Percentiles rank a stretch among this genome's conserved stretches.
These are phyloP conservation scores for Lucilia sericata DNA, from an alignment of 1,140 invertebrate genomes.

Conservation along the genomic window DNA sequence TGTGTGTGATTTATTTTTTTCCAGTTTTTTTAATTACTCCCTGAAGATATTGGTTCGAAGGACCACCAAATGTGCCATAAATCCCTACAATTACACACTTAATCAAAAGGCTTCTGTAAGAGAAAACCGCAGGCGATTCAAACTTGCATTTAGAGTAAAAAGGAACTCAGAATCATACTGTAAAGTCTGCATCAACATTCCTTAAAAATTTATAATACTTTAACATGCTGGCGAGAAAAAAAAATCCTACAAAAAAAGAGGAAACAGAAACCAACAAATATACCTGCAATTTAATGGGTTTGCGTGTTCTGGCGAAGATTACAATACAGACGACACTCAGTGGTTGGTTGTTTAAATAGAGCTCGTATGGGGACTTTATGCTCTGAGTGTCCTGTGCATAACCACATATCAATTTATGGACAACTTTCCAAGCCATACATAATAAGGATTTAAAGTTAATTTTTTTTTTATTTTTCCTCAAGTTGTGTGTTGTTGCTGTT, in stretches of 20 bases:
- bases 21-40: no score
- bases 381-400: background rate
- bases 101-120: background rate
- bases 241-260: background rate
- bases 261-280: background rate
- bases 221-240: background rate
- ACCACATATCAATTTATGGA: background rate
- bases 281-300: background rate
- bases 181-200: no score
- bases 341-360: background rate
- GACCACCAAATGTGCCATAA: no score
- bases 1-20: no score
- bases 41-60: no score
- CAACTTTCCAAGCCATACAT: background rate
- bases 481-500: background rate
- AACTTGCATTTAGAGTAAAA: no score
- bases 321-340: background rate
- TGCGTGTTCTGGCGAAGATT: constrained; percentile 1
- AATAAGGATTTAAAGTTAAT: background rate
- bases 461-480: background rate
- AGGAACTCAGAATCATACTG: no score
- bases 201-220: background rate
- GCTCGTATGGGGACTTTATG: background rate
- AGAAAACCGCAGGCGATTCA: background rate
- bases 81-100: no score